Evolutionary conservation across 2,888 invertebrate species (phyloP), one percentile per base, ranked within the genome.

Genomic region (Eristalis intricaria): DNA sequence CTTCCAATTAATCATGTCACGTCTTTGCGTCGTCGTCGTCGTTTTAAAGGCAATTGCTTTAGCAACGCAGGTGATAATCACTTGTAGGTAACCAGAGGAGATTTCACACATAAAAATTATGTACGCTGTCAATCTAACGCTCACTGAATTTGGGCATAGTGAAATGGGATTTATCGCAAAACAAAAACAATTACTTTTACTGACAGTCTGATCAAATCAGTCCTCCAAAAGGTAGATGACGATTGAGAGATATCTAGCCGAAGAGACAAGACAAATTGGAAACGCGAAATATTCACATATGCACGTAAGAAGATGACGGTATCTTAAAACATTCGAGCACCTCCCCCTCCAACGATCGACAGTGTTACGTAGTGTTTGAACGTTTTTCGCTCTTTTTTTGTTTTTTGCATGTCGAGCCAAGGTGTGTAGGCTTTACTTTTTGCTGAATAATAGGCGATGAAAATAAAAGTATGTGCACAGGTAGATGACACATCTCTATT

Each of bases 401-500:
- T 63, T 43, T 32, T 81, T 74, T 81, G 29, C 68, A 32, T 50
- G 50, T 50, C 50, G 19, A 60, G 23, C 29, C 32, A 60, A 73
- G 71, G 71, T 81, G 69, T 81, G 68, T 80, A 80, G 81, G 68
- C 74, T 75, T 68, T n/a, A 50, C 26, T 23, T 26, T 26, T 81
- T 63, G 74, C 69, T 63, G 63, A 75, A 61, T 63, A 68, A 76
- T 58, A 60, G 64, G 64, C 29, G 35, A 65, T 19, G 64, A 65
- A 65, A 38, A 64, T 64, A 65, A 65, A 38, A 65, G 64, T 22
- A 35, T 38, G 5, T 13, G 38, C 13, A 61, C 75, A 81, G 77
- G 83, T 77, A 85, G 71, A 68, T 81, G 85, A 85, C 73, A 69
- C 81, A 85, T 81, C 64, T 73, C 76, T 71, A 81, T 73, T 76